A percentile compares a stretch with the other conserved stretches of the same genome.
Evolutionary conservation across 2,113 vertebrate species (phyloP).

Genomic region (Peucedramus taeniatus): DNA sequence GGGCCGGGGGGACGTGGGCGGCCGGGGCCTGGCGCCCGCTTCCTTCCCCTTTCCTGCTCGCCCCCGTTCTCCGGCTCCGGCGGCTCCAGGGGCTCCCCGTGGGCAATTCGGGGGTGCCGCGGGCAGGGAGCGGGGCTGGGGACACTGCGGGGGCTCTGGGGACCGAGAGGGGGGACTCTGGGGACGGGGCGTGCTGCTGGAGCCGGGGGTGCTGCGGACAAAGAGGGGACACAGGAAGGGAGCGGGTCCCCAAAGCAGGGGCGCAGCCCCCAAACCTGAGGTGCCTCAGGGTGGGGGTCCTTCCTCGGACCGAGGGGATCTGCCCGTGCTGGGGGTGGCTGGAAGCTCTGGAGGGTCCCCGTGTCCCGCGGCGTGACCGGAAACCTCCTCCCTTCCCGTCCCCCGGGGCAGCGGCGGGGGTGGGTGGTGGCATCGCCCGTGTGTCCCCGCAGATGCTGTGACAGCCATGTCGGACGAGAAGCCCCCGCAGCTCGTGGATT

Average conservation of each 20-base stretch:
- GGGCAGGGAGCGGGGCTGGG: not conserved
- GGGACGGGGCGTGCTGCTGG: not conserved
- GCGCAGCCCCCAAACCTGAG: not conserved
- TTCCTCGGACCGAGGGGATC: not conserved
- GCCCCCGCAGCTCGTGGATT: slow-evolving; percentile 93
- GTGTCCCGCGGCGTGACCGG: not conserved
- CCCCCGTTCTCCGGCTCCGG: not conserved
- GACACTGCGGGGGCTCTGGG: not conserved
- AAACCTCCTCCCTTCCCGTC: slow-evolving; percentile 25
- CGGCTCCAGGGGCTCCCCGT: not conserved
- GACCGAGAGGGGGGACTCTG: too few relatives aligned
- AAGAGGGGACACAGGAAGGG: not conserved
- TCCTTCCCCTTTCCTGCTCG: not conserved
- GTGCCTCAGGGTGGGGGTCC: too few relatives aligned
- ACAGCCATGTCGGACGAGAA: slow-evolving; percentile 88
- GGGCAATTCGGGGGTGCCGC: not conserved
- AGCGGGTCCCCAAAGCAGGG: not conserved
- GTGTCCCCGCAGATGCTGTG: slow-evolving; percentile 59
- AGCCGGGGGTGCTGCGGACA: not conserved
- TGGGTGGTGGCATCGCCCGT: not conserved
- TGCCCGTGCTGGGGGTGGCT: not conserved
- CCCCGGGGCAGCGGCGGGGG: not conserved
- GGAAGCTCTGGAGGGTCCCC: not conserved
- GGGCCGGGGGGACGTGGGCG: not conserved
- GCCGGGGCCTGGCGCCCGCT: not conserved